Base-by-base conservation (phyloP, 64 coral and sea anemone genomes). In the Stichodactyla mertensii region DNA sequence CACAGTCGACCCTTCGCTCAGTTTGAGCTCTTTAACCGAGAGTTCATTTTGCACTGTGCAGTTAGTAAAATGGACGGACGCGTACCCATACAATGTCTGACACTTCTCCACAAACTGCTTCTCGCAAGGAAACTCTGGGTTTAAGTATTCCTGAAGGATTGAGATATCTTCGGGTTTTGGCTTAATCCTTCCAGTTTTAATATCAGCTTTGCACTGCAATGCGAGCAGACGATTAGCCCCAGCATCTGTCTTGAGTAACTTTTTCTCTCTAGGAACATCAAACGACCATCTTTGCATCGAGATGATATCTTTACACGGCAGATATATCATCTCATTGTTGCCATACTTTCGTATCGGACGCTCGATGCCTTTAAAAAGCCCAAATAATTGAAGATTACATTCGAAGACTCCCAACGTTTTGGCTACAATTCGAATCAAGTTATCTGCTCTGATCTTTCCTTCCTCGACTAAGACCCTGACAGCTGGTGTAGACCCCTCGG, bases 201-300 rank as follows among this genome's bases (percentile, higher is more conserved):
- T 93, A 55, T 97, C 91, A 22, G 86, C 88, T 52, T 91, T 91
- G 56, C 95, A 89, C 55, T 97, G 95, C 53, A 93, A 10, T 20
- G 84, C 83, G 4, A 97, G 36, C 74, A 97, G 61, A 20, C 84
- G 91, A 85, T 94, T 78, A 4, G 95, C 95, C 0, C 89, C 95
- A 1, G 86, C 87, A 6, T 98, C 92, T 19, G 95, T 93, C 28
- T 91, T 89, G 4, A 98, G 71, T 4, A 79, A 81, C 36, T 87
- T 92, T 55, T 91, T 93, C 57, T 98, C 95, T 86, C 92, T 89
- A 7, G 86, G 56, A 86, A 98, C 82, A 83, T 98, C 92, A 67
- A 98, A 98, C 14, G 95, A 98, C 95, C 95, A 98, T 31, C 85
- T 87, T 81, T 98, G 95, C 52, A 92, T 87, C 54, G 95, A 98